Percentiles rank a stretch among this genome's conserved stretches.
phyloP scores from a whole-genome alignment of 2,797 vertebrate species.

The Yasuhikotakia modesta region DNA sequence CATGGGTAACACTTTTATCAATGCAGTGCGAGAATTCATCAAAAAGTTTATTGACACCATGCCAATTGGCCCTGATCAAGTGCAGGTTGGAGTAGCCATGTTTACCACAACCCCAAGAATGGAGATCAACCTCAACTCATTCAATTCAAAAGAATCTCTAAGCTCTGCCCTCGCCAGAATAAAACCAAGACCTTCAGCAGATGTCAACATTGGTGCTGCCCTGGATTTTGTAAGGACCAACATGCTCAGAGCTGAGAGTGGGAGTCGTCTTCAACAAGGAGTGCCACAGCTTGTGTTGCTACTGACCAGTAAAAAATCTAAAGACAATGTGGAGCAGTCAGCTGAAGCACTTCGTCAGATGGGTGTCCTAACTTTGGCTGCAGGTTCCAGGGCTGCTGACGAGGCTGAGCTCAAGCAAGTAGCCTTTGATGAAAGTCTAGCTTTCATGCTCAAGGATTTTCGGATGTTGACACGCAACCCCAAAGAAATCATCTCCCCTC shows the following conservation, averaged over 20 bases:
- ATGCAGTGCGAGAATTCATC: slow-evolving; percentile 83
- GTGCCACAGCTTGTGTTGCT: slow-evolving; percentile 87
- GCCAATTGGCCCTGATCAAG: slow-evolving; percentile 85
- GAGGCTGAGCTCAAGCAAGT: slow-evolving; percentile 80
- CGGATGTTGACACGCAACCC: slow-evolving; percentile 62
- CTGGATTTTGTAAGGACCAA: slow-evolving; percentile 82
- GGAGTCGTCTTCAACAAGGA: slow-evolving; percentile 80
- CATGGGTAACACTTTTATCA: slow-evolving; percentile 76
- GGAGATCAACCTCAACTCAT: slow-evolving; percentile 85
- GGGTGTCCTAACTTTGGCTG: slow-evolving; percentile 81
- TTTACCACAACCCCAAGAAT: slow-evolving; percentile 76
- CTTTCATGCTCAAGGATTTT: slow-evolving; percentile 75
- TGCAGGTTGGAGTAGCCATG: slow-evolving; percentile 87
- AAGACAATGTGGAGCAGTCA: slow-evolving; percentile 77
- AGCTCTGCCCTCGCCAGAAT: slow-evolving; percentile 72
- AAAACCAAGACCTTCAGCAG: slow-evolving; percentile 68
- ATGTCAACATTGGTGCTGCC: slow-evolving; percentile 84
- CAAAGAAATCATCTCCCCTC: slow-evolving; percentile 69
- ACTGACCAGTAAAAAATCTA: slow-evolving; percentile 85
- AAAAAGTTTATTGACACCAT: slow-evolving; percentile 80
- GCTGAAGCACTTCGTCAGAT: slow-evolving; percentile 76
- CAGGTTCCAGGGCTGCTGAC: slow-evolving; percentile 77
- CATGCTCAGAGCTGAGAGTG: slow-evolving; percentile 79
- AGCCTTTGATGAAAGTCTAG: slow-evolving; percentile 75
- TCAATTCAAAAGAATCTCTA: slow-evolving; percentile 72